These are phyloP conservation scores for Ichneumon xanthorius DNA, from an alignment of 2,888 invertebrate genomes.

Conservation along the genomic window DNA sequence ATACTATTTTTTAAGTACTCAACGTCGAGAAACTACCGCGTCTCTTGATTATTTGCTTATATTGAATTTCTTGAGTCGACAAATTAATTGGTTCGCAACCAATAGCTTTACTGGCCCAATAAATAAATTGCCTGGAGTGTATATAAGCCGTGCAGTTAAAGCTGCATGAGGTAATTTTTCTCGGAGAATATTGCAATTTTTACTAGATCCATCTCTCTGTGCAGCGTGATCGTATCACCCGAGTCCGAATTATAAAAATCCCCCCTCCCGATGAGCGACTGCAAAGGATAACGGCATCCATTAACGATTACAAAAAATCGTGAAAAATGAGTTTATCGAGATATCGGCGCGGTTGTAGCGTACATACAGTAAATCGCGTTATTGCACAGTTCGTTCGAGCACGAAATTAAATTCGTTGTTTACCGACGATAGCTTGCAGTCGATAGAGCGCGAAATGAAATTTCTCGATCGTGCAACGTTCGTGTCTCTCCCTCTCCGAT, in stretches of 20 bases:
- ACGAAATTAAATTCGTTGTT: conserved; percentile 67
- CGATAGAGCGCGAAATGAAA: conserved; percentile 67
- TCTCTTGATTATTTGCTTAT: too few relatives aligned
- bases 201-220: background rate
- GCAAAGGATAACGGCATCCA: background rate
- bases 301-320: conserved; percentile 1
- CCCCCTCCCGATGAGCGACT: background rate
- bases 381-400: conserved; percentile 57
- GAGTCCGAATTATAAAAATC: background rate
- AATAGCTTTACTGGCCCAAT: background rate
- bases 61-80: background rate
- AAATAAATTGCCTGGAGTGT: background rate
- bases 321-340: conserved; percentile 33
- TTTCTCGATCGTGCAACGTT: conserved; percentile 49
- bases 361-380: conserved; percentile 16
- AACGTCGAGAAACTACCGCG: too few relatives aligned
- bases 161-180: background rate
- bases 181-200: background rate
- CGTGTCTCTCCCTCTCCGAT: background rate
- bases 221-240: background rate
- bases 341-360: conserved; percentile 14
- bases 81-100: background rate
- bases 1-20: too few relatives aligned
- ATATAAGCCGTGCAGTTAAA: background rate
- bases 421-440: conserved; percentile 58